Conservation (phyloP, 2,113 vertebrate species). For the Prunella fulvescens region DNA sequence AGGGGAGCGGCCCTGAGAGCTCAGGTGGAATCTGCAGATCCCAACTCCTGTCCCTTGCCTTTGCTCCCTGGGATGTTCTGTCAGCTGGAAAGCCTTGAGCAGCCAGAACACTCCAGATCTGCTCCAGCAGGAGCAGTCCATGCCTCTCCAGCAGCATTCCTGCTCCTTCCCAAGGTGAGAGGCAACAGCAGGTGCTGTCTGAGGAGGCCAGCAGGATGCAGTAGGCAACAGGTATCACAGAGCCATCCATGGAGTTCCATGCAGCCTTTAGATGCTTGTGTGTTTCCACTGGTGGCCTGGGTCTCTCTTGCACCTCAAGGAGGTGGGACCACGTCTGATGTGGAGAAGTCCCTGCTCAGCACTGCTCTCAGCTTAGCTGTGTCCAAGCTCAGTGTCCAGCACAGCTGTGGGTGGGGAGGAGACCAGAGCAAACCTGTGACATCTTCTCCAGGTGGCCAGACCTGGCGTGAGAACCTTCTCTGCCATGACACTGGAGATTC, state of each 20-base stretch:
- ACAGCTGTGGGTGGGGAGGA: not conserved
- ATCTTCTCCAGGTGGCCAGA: not conserved
- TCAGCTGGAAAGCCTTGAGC: not conserved
- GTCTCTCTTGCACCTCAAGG: not conserved
- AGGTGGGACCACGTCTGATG: not conserved
- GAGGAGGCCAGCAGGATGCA: not conserved
- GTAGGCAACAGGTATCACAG: not conserved
- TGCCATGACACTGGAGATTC: not conserved
- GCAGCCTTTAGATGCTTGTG: not conserved
- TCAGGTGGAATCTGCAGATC: not conserved
- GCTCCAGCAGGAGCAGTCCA: not conserved
- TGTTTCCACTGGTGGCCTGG: not conserved
- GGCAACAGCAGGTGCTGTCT: not conserved
- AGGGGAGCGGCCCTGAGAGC: not conserved
- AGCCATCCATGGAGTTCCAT: not conserved
- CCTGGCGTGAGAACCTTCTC: not conserved
- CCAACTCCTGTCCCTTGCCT: not conserved
- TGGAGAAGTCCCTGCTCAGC: not conserved
- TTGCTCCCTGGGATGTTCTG: not conserved
- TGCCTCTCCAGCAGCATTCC: not conserved
- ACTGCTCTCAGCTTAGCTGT: not conserved
- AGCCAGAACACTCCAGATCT: not conserved
- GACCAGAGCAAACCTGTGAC: fast-evolving
- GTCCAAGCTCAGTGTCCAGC: not conserved
- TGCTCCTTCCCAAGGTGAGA: not conserved